Percentiles rank a stretch among this genome's conserved stretches.
Evolutionary conservation across 2,113 vertebrate genomes (phyloP).

Genomic region (Xiphophorus maculatus): DNA sequence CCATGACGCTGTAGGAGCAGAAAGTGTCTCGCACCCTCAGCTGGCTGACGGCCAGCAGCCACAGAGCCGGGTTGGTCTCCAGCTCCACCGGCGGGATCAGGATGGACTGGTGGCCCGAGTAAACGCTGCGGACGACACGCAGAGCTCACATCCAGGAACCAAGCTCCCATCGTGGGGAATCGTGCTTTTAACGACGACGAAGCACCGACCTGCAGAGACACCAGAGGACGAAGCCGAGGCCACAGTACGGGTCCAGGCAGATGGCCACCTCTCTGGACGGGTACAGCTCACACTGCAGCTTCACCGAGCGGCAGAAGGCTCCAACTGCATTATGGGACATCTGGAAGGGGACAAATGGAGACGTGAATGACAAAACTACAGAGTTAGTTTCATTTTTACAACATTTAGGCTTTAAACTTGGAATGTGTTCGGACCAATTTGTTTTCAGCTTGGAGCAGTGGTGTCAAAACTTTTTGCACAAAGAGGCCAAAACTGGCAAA

Average conservation of each 20-base stretch:
- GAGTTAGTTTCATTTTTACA: not conserved
- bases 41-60: constrained; percentile 98
- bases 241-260: constrained; percentile 98
- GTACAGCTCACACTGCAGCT: constrained; percentile 99
- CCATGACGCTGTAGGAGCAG: constrained; percentile 99
- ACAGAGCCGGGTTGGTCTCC: constrained; percentile 94
- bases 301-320: constrained; percentile 99
- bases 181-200: not conserved
- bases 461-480: too few relatives aligned
- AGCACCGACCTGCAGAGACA: constrained; percentile 94
- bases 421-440: too few relatives aligned
- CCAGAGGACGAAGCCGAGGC: constrained; percentile 98
- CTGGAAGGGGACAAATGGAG: constrained; percentile 73
- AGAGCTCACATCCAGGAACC: not conserved
- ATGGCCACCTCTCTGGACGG: constrained; percentile 98
- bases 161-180: not conserved
- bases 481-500: too few relatives aligned
- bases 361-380: constrained; percentile 12
- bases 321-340: constrained; percentile 99
- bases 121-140: constrained; percentile 83
- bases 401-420: too few relatives aligned
- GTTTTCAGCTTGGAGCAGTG: not conserved
- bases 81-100: constrained; percentile 96
- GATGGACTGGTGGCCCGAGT: constrained; percentile 98
- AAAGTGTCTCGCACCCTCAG: constrained; percentile 97